Evolutionary conservation across 1,140 invertebrate species (phyloP).

Genomic region (Magallana gigas): DNA sequence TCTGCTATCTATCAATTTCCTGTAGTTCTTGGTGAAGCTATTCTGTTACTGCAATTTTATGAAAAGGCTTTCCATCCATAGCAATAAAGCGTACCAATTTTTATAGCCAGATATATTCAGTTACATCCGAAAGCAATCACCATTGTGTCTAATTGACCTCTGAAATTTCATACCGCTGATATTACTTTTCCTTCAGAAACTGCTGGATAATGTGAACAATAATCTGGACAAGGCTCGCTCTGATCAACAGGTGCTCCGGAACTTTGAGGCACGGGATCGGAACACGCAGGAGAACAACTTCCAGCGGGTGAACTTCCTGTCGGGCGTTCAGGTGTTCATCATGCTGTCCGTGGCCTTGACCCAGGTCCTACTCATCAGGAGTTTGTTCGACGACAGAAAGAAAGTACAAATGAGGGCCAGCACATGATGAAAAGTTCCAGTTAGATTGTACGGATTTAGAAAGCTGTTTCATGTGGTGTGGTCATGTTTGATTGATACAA

Average conservation of each 20-base stretch:
- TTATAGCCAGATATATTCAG: too few species aligned
- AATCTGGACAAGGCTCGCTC: conserved; percentile 84
- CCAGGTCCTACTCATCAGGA: conserved; percentile 84
- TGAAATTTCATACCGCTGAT: too few species aligned
- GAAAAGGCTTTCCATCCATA: too few species aligned
- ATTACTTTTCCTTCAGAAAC: conserved; percentile 76
- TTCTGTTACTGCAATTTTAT: too few species aligned
- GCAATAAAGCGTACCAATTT: too few species aligned
- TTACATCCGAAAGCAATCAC: too few species aligned
- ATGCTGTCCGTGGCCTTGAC: conserved; percentile 86
- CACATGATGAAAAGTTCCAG: conserved; percentile 53
- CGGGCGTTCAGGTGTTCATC: conserved; percentile 84
- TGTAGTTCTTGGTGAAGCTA: too few species aligned
- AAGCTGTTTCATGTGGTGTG: background rate
- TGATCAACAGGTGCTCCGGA: conserved; percentile 86
- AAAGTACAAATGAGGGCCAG: conserved; percentile 61
- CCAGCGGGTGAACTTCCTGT: conserved; percentile 87
- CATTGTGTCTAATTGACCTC: too few species aligned
- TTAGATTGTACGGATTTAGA: background rate
- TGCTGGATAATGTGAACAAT: conserved; percentile 82
- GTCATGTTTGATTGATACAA: background rate
- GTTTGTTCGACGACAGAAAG: conserved; percentile 85
- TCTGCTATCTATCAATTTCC: too few species aligned
- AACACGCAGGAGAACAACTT: conserved; percentile 89
- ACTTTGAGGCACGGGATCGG: conserved; percentile 88